These are phyloP conservation scores for Amphipyra berbera DNA, from an alignment of 2,888 invertebrate species.

Conservation along the genomic window DNA sequence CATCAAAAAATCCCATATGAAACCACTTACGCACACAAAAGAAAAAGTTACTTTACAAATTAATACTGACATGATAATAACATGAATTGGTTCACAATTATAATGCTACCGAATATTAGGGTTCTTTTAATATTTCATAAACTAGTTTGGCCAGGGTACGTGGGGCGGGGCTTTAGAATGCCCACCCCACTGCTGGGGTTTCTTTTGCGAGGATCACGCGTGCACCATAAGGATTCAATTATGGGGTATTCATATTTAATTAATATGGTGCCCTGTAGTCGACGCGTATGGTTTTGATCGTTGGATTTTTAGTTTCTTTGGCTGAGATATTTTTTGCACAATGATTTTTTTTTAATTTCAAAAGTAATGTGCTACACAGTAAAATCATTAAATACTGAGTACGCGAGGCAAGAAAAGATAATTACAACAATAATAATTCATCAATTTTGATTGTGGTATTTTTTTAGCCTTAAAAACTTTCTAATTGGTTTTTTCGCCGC, in stretches of 20 bases:
- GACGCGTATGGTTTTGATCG: slow-evolving; percentile 71
- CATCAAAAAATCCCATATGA: slow-evolving; percentile 67
- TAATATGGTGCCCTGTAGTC: slow-evolving; percentile 74
- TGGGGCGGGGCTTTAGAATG: slow-evolving; percentile 77
- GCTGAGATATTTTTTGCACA: slow-evolving; percentile 14
- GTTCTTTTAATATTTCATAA: slow-evolving; percentile 83
- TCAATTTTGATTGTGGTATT: too few species aligned
- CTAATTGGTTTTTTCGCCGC: too few species aligned
- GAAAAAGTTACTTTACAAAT: slow-evolving; percentile 76
- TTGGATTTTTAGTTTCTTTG: slow-evolving; percentile 42
- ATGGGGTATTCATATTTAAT: slow-evolving; percentile 88
- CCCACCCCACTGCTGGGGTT: slow-evolving; percentile 72
- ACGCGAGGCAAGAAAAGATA: too few species aligned
- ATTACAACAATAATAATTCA: too few species aligned
- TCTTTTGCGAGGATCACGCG: slow-evolving; percentile 77
- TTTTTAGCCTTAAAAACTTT: too few species aligned
- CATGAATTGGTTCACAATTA: slow-evolving; percentile 84
- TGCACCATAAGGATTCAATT: slow-evolving; percentile 84
- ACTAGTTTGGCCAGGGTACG: slow-evolving; percentile 73
- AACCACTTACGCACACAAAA: slow-evolving; percentile 71
- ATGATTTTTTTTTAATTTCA: too few species aligned
- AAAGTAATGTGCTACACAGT: too few species aligned
- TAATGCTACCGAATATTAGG: slow-evolving; percentile 76
- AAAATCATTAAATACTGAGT: too few species aligned
- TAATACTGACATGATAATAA: slow-evolving; percentile 87